Base-by-base conservation (phyloP, 2,797 vertebrate species). In the Cichlasoma orientale region DNA sequence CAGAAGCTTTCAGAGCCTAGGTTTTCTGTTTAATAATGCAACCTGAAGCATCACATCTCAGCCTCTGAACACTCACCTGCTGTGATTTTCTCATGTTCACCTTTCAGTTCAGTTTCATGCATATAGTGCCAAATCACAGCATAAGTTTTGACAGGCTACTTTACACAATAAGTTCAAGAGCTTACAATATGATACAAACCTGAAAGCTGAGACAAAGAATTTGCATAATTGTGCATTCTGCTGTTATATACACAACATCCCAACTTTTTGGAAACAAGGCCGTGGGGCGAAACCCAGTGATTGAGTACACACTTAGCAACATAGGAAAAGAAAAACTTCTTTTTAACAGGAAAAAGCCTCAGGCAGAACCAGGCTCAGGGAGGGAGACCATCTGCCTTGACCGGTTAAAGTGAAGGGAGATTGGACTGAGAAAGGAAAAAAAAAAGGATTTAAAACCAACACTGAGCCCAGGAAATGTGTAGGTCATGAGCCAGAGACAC, bases 61-160 rank as follows among this genome's bases (percentile, higher is more conserved):
- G 55, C 63, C n/a, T 19, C 23, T 66, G 61, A 47, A 68, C 25
- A 56, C 54, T 57, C 58, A 69, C 72, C 74, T 70, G 74, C 63
- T 73, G 52, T 70, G 56, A 57, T n/a, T 16, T 9, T 19, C 13
- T 50, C 23, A 1, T 25, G 54, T 55, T 33, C n/a, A 10, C 18
- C 72, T 56, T 16, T 33, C 41, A n/a, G 63, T 8, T 50, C 5
- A 50, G 41, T 29, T 68, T 68, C 25, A 29, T 29, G 19, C 50
- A 50, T 50, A 68, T 29, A 29, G 18, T 19, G 27, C 41, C 25
- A 68, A 19, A 50, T 27, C 61, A 47, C 10, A 29, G 12, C 10
- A 50, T 7, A 68, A 29, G 63, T 8, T 25, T 27, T 56, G 23
- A 14, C 54, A 56, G 13, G 23, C 41, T 66, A 66, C 16, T 47